Evolutionary conservation across 2,113 vertebrate species (phyloP).

Genomic region (Zeus faber): DNA sequence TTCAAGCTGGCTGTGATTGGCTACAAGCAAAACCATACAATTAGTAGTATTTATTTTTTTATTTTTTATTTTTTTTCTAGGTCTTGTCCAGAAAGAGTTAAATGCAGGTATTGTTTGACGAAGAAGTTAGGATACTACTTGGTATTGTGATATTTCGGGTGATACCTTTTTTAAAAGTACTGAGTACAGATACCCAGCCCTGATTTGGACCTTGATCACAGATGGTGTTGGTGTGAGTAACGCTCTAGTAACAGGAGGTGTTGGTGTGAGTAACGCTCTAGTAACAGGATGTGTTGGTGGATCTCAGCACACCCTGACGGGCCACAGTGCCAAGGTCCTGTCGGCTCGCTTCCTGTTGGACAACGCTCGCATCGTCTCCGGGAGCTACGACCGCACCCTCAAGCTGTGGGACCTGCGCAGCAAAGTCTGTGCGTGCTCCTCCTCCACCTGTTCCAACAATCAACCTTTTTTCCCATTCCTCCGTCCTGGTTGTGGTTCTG

Average conservation of each 20-base stretch:
- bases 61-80: no score
- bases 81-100: no score
- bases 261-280: not conserved
- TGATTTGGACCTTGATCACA: not conserved
- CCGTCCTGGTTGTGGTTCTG: not conserved
- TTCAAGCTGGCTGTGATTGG: no score
- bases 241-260: not conserved
- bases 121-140: no score
- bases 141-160: no score
- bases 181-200: no score
- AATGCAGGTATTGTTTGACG: no score
- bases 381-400: conserved; percentile 95
- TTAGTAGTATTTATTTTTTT: no score
- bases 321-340: conserved; percentile 95
- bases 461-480: not conserved
- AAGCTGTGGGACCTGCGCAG: conserved; percentile 98
- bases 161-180: no score
- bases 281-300: not conserved
- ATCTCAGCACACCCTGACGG: conserved; percentile 90
- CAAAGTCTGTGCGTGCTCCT: conserved; percentile 96
- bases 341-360: conserved; percentile 95
- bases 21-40: no score
- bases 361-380: conserved; percentile 94
- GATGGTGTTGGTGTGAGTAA: not conserved
- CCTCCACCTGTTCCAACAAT: not conserved